Evolutionary conservation across 2,797 vertebrate genomes (phyloP).

Genomic region (Lepus townsendii): DNA sequence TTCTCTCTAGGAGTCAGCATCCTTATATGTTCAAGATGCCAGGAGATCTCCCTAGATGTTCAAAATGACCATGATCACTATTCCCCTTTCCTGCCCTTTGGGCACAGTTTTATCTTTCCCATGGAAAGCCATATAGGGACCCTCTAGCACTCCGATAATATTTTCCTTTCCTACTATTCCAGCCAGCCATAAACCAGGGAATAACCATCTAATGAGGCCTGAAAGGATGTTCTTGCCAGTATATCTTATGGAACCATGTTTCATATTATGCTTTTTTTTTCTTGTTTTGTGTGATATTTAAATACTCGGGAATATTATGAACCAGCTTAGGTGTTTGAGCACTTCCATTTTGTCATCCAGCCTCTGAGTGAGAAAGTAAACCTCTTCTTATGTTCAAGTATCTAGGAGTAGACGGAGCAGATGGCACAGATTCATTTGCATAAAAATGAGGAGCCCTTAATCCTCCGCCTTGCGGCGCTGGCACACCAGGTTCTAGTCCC

Average conservation of each 20-base stretch:
- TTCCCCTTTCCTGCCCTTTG: not conserved
- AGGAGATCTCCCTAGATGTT: not conserved
- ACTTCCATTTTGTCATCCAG: not conserved
- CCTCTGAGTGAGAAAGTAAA: not conserved
- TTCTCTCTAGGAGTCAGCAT: not conserved
- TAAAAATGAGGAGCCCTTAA: conserved; percentile 22
- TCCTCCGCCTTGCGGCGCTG: too few species aligned
- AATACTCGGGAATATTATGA: conserved; percentile 9
- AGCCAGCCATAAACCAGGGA: not conserved
- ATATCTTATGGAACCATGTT: not conserved
- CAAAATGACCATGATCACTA: not conserved
- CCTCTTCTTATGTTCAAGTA: not conserved
- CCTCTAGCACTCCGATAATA: not conserved
- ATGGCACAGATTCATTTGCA: conserved; percentile 52
- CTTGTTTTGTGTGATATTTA: not conserved
- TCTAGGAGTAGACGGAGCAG: conserved; percentile 53
- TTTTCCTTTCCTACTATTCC: not conserved
- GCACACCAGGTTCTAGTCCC: too few species aligned
- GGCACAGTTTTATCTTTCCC: not conserved
- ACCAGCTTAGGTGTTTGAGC: not conserved
- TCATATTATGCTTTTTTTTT: not conserved
- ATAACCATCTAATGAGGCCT: not conserved
- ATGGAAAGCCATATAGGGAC: not conserved
- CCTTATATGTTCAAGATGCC: not conserved
- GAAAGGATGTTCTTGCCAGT: not conserved